These are phyloP conservation scores for Drosophila suboccidentalis DNA, from an alignment of 2,888 invertebrate genomes.

Conservation along the genomic window DNA sequence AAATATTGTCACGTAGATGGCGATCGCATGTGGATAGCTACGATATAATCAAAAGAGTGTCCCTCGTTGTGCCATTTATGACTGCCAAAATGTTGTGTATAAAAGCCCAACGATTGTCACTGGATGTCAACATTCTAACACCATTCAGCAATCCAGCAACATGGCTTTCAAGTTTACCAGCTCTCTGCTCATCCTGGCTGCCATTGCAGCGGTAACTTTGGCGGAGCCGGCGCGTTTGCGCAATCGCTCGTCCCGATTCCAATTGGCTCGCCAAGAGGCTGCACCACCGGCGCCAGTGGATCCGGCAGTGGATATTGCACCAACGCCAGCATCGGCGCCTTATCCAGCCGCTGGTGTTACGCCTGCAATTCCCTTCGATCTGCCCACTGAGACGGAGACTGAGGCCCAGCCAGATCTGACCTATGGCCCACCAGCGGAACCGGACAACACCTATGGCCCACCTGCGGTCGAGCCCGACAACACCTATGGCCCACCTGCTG, in stretches of 20 bases:
- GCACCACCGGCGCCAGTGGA: conserved; percentile 56
- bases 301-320: conserved; percentile 45
- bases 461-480: conserved; percentile 63
- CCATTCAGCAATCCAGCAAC: conserved; percentile 55
- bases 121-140: conserved; percentile 67
- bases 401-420: conserved; percentile 75
- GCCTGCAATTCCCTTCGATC: conserved; percentile 75
- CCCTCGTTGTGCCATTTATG: conserved; percentile 68
- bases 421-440: conserved; percentile 62
- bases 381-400: conserved; percentile 76
- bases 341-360: conserved; percentile 81
- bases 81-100: conserved; percentile 58
- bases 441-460: conserved; percentile 64
- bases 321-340: conserved; percentile 64
- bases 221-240: conserved; percentile 67
- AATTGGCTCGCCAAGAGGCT: conserved; percentile 72
- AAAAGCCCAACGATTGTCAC: conserved; percentile 46
- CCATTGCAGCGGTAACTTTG: conserved; percentile 55
- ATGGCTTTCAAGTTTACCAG: conserved; percentile 73
- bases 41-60: conserved; percentile 55
- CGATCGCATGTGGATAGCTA: conserved; percentile 3
- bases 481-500: conserved; percentile 67
- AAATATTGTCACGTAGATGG: conserved; percentile 76
- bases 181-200: conserved; percentile 63
- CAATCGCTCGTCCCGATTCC: conserved; percentile 65